phyloP scores from a whole-genome alignment of 2,888 invertebrate genomes.

The Lycophotia porphyrea region DNA sequence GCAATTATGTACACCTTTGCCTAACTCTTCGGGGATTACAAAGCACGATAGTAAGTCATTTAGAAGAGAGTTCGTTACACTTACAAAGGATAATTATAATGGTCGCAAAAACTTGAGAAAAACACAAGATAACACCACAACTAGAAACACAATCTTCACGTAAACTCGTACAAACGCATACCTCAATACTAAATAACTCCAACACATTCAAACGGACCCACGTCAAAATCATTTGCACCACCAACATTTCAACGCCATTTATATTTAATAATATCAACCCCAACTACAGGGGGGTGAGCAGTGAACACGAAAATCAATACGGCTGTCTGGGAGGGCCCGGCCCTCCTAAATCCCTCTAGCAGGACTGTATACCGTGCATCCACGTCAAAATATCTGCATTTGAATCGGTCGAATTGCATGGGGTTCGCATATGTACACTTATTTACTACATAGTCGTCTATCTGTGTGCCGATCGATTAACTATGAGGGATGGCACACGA shows the following conservation, averaged over 20 bases:
- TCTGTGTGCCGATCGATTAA: constrained; percentile 45
- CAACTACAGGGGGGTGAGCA: constrained; percentile 76
- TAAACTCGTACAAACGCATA: background rate
- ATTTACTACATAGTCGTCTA: constrained; percentile 28
- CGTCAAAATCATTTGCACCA: constrained; percentile 65
- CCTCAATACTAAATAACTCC: constrained; percentile 16
- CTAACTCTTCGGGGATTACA: too few species aligned
- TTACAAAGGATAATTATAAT: background rate
- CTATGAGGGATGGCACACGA: constrained; percentile 41
- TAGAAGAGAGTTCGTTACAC: background rate
- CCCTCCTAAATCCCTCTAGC: constrained; percentile 74
- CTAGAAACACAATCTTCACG: background rate
- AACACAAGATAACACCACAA: background rate
- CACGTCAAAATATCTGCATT: constrained; percentile 80
- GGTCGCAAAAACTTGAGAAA: background rate
- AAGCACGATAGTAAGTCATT: background rate
- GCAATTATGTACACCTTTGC: too few species aligned
- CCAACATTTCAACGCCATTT: constrained; percentile 82
- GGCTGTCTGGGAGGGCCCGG: constrained; percentile 83
- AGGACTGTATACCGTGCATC: constrained; percentile 59
- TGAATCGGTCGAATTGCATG: constrained; percentile 70
- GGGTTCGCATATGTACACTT: constrained; percentile 49
- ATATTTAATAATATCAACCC: constrained; percentile 85
- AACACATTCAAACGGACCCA: constrained; percentile 36
- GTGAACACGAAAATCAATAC: constrained; percentile 84